These are phyloP conservation scores for Lethenteron camtschaticum DNA, from an alignment of 2,113 vertebrate genomes.

Conservation along the genomic window DNA sequence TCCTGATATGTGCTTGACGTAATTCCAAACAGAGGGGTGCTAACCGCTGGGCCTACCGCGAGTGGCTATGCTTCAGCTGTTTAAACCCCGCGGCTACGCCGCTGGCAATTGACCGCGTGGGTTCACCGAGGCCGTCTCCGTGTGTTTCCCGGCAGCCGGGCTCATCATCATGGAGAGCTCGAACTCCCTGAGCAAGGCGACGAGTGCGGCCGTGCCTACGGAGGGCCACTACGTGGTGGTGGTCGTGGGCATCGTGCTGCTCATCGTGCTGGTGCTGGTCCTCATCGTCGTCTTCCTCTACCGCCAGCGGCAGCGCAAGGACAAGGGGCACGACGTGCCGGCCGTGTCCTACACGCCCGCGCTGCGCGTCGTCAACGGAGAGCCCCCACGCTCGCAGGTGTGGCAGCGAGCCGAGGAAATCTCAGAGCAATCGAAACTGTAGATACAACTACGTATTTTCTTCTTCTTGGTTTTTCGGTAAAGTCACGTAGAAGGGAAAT, in stretches of 20 bases:
- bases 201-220: conserved; percentile 69
- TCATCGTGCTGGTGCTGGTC: conserved; percentile 75
- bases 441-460: no score
- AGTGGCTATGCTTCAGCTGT: no score
- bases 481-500: no score
- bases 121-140: background rate
- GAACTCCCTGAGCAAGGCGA: conserved; percentile 84
- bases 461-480: no score
- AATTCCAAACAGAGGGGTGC: no score
- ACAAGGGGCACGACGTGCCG: conserved; percentile 80
- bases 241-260: conserved; percentile 73
- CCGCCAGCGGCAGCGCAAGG: conserved; percentile 69
- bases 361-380: conserved; percentile 59
- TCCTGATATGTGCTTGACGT: no score
- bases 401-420: no score
- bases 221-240: conserved; percentile 91
- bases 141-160: conserved; percentile 37
- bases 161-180: conserved; percentile 98
- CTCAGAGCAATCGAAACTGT: no score
- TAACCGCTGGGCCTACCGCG: no score
- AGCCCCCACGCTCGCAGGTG: conserved; percentile 13
- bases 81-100: no score
- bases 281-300: conserved; percentile 81
- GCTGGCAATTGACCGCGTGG: no score
- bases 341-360: conserved; percentile 83